phyloP scores from a whole-genome alignment of 2,888 invertebrate species.

The Rhynchonema sp. region DNA sequence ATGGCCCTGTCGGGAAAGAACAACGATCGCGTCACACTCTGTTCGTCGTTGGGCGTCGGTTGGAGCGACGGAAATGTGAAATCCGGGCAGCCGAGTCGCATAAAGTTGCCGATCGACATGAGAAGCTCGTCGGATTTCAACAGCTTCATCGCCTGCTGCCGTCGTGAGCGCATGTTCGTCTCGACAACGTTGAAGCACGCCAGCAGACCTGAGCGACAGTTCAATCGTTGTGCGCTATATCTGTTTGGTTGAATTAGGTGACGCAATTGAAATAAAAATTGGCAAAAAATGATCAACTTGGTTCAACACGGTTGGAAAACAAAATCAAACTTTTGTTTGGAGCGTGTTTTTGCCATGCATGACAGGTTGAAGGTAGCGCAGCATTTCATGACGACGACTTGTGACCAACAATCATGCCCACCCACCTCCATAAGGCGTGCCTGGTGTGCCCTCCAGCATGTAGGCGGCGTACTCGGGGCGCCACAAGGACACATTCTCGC shows the following conservation, averaged over 20 bases:
- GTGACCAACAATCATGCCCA: no score
- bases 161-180: slow-evolving; percentile 65
- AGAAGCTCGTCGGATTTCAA: slow-evolving; percentile 35
- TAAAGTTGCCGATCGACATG: slow-evolving; percentile 44
- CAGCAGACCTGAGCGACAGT: slow-evolving; percentile 37
- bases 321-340: no score
- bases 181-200: slow-evolving; percentile 92
- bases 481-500: slow-evolving; percentile 48
- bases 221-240: not conserved
- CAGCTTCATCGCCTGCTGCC: slow-evolving; percentile 49
- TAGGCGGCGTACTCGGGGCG: slow-evolving; percentile 88
- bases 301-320: no score
- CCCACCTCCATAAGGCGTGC: slow-evolving; percentile 34
- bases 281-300: no score
- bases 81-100: slow-evolving; percentile 67
- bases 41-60: slow-evolving; percentile 48
- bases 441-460: slow-evolving; percentile 97
- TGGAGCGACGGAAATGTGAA: slow-evolving; percentile 57
- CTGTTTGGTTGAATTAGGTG: no score
- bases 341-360: no score
- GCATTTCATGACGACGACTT: no score
- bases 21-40: slow-evolving; percentile 52
- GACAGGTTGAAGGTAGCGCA: no score
- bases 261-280: no score
- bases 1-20: slow-evolving; percentile 91